phyloP scores from a whole-genome alignment of 2,797 vertebrate species.

The Okamejei kenojei region DNA sequence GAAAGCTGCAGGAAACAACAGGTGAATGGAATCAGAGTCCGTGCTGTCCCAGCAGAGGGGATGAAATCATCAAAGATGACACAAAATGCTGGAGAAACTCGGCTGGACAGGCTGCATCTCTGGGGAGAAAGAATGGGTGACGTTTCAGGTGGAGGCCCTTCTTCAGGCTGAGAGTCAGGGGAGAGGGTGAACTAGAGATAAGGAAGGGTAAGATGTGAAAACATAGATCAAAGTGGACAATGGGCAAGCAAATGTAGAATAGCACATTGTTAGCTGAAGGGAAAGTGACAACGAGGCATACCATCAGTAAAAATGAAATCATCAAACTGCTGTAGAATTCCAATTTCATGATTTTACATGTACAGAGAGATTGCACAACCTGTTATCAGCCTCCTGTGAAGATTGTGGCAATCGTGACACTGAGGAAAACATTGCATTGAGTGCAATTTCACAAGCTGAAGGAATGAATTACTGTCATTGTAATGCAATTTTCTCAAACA shows the following conservation, averaged over 20 bases:
- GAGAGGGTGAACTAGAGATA: too few relatives aligned
- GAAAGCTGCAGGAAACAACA: neutral
- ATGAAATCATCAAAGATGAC: neutral
- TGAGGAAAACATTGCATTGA: neutral
- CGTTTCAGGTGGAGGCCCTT: too few relatives aligned
- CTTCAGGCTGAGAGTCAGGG: too few relatives aligned
- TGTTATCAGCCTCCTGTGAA: neutral
- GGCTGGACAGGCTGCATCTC: too few relatives aligned
- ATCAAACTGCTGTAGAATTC: neutral
- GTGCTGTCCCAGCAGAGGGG: neutral
- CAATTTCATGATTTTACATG: neutral
- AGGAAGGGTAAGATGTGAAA: too few relatives aligned
- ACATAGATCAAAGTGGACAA: too few relatives aligned
- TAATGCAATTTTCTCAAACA: neutral
- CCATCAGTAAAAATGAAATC: neutral
- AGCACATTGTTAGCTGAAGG: too few relatives aligned
- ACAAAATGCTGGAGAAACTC: too few relatives aligned
- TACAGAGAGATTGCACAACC: neutral
- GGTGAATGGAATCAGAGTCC: neutral
- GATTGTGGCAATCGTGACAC: too few relatives aligned
- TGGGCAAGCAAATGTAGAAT: too few relatives aligned
- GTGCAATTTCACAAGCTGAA: neutral
- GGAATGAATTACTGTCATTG: neutral
- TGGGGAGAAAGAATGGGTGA: too few relatives aligned
- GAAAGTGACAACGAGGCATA: too few relatives aligned